A percentile compares a stretch with the other conserved stretches of the same genome.
phyloP scores from a whole-genome alignment of 2,113 vertebrate species.

The Callocephalon fimbriatum region DNA sequence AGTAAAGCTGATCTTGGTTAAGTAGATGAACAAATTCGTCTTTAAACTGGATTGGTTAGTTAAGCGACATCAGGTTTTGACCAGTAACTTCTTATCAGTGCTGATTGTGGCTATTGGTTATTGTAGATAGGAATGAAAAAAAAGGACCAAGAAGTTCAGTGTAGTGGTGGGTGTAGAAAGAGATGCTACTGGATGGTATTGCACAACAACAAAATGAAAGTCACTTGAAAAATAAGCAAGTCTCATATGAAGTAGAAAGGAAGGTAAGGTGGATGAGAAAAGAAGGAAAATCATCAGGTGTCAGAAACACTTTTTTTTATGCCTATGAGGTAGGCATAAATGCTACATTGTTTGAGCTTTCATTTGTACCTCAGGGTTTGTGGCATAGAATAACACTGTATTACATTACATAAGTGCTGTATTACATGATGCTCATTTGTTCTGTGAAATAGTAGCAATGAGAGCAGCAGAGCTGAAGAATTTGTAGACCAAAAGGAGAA shows the following conservation, averaged over 20 bases:
- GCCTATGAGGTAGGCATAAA: not conserved
- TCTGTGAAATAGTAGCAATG: not conserved
- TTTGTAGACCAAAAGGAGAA: not conserved
- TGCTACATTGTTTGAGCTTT: not conserved
- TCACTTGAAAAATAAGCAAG: not conserved
- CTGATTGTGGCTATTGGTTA: not conserved
- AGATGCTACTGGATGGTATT: not conserved
- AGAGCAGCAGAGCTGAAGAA: not conserved
- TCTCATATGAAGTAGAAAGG: not conserved
- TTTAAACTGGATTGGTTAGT: not conserved
- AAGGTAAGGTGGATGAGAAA: not conserved
- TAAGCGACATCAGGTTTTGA: not conserved
- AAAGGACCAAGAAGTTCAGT: not conserved
- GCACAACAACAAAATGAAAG: not conserved
- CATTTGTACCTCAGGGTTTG: not conserved
- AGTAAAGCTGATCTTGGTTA: not conserved
- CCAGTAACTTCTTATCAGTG: not conserved
- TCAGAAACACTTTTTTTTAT: not conserved
- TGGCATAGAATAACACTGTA: not conserved
- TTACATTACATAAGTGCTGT: not conserved
- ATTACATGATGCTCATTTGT: not conserved
- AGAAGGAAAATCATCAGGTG: not conserved
- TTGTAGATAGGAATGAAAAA: not conserved
- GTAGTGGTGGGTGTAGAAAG: not conserved
- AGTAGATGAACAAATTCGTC: not conserved